Evolutionary conservation across 2,113 vertebrate species (phyloP).

Genomic region (Alouatta palliata): DNA sequence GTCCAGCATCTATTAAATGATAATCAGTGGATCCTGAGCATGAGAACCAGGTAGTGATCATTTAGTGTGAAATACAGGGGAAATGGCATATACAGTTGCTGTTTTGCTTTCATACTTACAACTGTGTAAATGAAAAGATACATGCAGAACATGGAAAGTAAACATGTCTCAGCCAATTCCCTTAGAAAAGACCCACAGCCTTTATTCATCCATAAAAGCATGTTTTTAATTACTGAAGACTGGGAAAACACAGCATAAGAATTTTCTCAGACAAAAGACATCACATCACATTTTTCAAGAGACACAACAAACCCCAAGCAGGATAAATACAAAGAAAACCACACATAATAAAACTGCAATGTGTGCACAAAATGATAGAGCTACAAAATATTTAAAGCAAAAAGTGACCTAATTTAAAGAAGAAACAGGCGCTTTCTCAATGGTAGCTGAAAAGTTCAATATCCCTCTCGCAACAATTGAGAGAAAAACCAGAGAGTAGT

Average conservation of each 20-base stretch:
- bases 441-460: no score
- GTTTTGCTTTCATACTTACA: background rate
- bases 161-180: background rate
- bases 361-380: no score
- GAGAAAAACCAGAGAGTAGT: background rate
- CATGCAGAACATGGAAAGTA: background rate
- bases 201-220: background rate
- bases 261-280: background rate
- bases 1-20: background rate
- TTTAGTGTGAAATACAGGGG: background rate
- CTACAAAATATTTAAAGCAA: no score
- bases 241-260: background rate
- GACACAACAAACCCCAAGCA: background rate
- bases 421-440: no score
- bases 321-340: constrained; percentile 1
- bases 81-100: background rate
- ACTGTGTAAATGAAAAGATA: background rate
- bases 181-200: background rate
- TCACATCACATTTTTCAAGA: background rate
- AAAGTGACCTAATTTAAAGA: no score
- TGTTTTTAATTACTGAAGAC: background rate
- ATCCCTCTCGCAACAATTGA: no score
- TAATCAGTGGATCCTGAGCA: background rate
- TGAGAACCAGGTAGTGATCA: background rate
- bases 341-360: background rate